phyloP scores from a whole-genome alignment of 2,888 invertebrate species.

The Leucoma salicis region DNA sequence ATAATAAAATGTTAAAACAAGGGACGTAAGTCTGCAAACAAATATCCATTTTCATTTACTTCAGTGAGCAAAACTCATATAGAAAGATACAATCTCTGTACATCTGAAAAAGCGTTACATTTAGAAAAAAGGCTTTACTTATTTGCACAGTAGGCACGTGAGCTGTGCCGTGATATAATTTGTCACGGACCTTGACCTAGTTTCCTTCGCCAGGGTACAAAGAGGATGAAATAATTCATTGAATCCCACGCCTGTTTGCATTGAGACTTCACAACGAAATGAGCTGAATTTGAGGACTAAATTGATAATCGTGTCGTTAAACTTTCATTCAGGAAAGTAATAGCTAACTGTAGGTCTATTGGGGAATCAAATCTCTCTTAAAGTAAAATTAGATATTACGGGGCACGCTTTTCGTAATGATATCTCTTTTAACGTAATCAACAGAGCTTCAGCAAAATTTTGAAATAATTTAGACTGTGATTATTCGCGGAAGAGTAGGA shows the following conservation, averaged over 20 bases:
- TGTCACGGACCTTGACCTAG: conserved; percentile 63
- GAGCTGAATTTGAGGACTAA: conserved; percentile 26
- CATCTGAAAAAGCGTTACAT: conserved; percentile 48
- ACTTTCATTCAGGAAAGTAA: conserved; percentile 2
- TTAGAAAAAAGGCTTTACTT: conserved; percentile 54
- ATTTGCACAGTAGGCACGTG: conserved; percentile 48
- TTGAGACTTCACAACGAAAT: conserved; percentile 39
- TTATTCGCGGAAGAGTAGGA: background rate
- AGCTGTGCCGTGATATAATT: conserved; percentile 55
- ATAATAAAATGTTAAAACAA: background rate
- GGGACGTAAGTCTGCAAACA: conserved; percentile 12
- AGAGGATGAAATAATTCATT: conserved; percentile 45
- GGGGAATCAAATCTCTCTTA: conserved; percentile 13
- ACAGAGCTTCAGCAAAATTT: background rate
- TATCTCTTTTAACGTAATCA: background rate
- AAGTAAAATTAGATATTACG: conserved; percentile 10
- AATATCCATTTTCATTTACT: conserved; percentile 26
- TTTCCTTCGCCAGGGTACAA: conserved; percentile 33
- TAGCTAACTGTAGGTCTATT: conserved; percentile 13
- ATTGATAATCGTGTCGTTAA: conserved; percentile 21
- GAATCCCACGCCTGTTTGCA: conserved; percentile 37
- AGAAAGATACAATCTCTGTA: conserved; percentile 33
- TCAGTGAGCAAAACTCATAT: conserved; percentile 25
- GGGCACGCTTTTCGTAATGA: background rate
- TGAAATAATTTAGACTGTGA: background rate